Conservation (phyloP, 2,797 vertebrate genomes). For the Ciconia nigra region DNA sequence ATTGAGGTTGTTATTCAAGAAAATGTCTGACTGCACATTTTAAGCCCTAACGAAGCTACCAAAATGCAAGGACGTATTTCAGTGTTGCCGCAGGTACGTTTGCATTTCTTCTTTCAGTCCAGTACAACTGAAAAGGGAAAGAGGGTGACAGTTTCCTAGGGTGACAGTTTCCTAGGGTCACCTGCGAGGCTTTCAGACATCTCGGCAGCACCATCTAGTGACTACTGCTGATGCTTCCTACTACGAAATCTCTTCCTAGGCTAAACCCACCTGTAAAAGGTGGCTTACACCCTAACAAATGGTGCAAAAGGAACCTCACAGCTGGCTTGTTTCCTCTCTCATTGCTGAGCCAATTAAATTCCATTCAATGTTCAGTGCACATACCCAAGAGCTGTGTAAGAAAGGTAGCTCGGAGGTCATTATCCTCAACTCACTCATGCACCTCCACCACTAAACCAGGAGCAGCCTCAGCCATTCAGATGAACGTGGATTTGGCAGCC, state of each 20-base stretch:
- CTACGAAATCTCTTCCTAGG: rapidly evolving
- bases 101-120: not conserved
- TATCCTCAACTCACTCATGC: not conserved
- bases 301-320: not conserved
- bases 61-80: not conserved
- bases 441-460: not conserved
- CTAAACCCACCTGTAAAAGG: not conserved
- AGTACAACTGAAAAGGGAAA: not conserved
- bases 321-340: not conserved
- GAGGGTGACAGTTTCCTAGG: not conserved
- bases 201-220: slow-evolving; percentile 45
- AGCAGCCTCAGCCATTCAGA: not conserved
- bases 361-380: not conserved
- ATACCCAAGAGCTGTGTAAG: not conserved
- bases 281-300: not conserved
- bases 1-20: not conserved
- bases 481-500: not conserved
- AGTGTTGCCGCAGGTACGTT: not conserved
- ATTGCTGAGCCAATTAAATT: not conserved
- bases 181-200: not conserved
- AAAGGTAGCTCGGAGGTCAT: not conserved
- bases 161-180: not conserved
- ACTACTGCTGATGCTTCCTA: not conserved
- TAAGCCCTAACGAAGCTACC: not conserved
- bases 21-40: not conserved